Conservation (phyloP, 2,888 invertebrate genomes). For the Cyclophora punctaria region DNA sequence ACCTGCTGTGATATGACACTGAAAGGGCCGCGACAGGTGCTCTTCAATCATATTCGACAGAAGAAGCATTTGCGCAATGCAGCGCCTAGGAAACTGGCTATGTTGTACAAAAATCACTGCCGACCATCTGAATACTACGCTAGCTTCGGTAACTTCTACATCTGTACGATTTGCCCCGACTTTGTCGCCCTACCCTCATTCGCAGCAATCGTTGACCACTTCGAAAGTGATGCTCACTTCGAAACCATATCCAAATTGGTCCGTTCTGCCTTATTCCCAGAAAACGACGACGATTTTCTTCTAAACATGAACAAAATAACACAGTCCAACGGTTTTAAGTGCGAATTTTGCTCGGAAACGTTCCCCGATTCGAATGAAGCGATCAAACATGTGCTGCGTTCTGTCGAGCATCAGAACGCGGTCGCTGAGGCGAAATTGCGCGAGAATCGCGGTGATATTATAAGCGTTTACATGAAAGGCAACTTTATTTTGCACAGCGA, state of each 20-base stretch:
- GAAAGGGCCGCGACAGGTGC: slow-evolving; percentile 62
- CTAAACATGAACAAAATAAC: slow-evolving; percentile 38
- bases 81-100: slow-evolving; percentile 51
- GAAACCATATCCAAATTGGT: slow-evolving; percentile 51
- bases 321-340: slow-evolving; percentile 30
- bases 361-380: slow-evolving; percentile 41
- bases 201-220: slow-evolving; percentile 58
- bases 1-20: slow-evolving; percentile 64
- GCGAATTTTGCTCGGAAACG: slow-evolving; percentile 40
- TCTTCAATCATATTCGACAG: slow-evolving; percentile 67
- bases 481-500: slow-evolving; percentile 56
- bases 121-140: slow-evolving; percentile 62
- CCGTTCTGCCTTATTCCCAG: slow-evolving; percentile 42
- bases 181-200: slow-evolving; percentile 57
- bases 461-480: slow-evolving; percentile 61
- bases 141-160: slow-evolving; percentile 63
- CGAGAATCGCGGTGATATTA: slow-evolving; percentile 53
- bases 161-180: slow-evolving; percentile 55
- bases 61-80: slow-evolving; percentile 67
- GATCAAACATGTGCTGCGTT: slow-evolving; percentile 44
- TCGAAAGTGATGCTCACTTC: slow-evolving; percentile 52
- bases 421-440: slow-evolving; percentile 37
- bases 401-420: slow-evolving; percentile 45
- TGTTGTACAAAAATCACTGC: slow-evolving; percentile 59
- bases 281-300: slow-evolving; percentile 33